These are phyloP conservation scores for Cheilosia vulpina DNA, from an alignment of 2,888 invertebrate species.

Conservation along the genomic window DNA sequence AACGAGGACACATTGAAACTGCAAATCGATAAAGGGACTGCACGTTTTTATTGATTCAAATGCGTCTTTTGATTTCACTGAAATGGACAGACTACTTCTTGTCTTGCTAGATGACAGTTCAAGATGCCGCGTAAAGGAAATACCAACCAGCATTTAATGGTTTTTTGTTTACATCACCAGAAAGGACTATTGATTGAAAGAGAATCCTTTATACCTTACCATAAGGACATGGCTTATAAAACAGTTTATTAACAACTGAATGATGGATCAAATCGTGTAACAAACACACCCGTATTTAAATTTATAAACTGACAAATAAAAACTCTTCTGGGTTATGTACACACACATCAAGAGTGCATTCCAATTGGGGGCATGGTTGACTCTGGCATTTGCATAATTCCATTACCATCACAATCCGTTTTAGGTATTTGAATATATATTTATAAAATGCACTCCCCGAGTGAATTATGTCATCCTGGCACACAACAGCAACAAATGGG, in stretches of 20 bases:
- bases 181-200: not conserved
- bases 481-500: conserved; percentile 29
- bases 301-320: not conserved
- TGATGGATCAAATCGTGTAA: conserved; percentile 17
- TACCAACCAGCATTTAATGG: not conserved
- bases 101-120: not conserved
- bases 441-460: conserved; percentile 40
- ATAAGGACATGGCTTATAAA: conserved; percentile 19
- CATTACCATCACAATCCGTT: not conserved
- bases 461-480: conserved; percentile 53
- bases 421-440: not conserved
- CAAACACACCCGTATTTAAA: not conserved
- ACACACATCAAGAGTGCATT: not conserved
- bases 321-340: not conserved
- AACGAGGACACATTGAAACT: conserved; percentile 12
- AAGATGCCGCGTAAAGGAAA: conserved; percentile 23
- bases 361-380: not conserved
- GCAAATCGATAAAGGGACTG: conserved; percentile 25
- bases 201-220: not conserved
- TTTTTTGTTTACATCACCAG: no score
- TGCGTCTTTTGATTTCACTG: conserved; percentile 24
- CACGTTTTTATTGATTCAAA: not conserved
- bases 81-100: not conserved
- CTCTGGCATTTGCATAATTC: conserved; percentile 7
- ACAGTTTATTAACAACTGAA: conserved; percentile 26